Evolutionary conservation across 2,888 invertebrate genomes (phyloP), one percentile per base, ranked within the genome.

Genomic region (Apodemia duryi): DNA sequence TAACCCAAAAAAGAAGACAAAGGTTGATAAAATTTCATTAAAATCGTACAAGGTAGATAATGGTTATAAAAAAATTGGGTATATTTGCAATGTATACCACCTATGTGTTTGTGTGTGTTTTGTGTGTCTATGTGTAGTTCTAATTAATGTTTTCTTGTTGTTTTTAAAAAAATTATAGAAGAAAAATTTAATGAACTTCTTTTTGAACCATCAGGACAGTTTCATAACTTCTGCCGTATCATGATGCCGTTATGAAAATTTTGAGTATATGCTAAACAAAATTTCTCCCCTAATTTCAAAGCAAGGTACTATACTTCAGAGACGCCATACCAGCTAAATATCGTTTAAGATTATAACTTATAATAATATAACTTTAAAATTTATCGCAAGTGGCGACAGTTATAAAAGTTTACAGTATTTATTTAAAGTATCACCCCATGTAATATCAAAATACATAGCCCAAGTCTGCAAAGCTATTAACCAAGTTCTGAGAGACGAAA

Each of bases 221-320:
- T 78, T 61, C 66, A 72, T 71, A 77, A 76, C 67, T 75, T 78
- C 61, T 71, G 68, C 57, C 67, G 74, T 5, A 76, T 75, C 76
- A 72, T 21, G 21, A 21, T 21, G 21, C 21, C 21, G 68, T 46
- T 71, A 63, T 66, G 38, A 68, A 64, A 76, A 78, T 71, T 79
- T 79, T 74, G 75, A 77, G 63, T 67, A 67, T 72, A 73, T 80
- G 61, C 70, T 77, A 62, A 52, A 66, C 1, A 77, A 74, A 74
- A 73, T 76, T 74, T 71, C 72, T 69, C 76, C 76, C 9, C 71
- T 75, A 41, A 77, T 79, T 63, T 71, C 73, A 10, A 77, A 77
- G 71, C 70, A 77, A 65, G 75, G 77, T 68, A 77, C 76, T 61
- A 68, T 21, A 73, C 65, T 71, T 67, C 66, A 67, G 67, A 69